Evolutionary conservation across 2,888 invertebrate species (phyloP).

Genomic region (Resseliella maxima): DNA sequence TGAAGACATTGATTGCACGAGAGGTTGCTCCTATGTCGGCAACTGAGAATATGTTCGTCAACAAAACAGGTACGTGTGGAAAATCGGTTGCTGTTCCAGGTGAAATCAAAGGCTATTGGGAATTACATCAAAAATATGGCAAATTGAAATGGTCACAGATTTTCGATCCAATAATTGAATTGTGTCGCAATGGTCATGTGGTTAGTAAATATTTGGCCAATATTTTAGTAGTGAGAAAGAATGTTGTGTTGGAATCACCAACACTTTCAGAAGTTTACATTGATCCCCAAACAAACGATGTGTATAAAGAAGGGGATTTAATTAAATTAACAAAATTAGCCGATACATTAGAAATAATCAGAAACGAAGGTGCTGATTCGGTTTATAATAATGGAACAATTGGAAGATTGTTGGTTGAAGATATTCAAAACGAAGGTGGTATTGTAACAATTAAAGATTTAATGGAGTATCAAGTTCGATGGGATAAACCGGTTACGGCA

Average conservation of each 20-base stretch:
- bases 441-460: slow-evolving; percentile 81
- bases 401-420: slow-evolving; percentile 75
- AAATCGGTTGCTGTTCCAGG: slow-evolving; percentile 38
- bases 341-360: slow-evolving; percentile 76
- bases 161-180: slow-evolving; percentile 72
- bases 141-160: slow-evolving; percentile 79
- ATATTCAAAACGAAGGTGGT: slow-evolving; percentile 78
- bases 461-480: slow-evolving; percentile 72
- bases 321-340: slow-evolving; percentile 75
- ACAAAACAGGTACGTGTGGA: slow-evolving; percentile 62
- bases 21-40: slow-evolving; percentile 79
- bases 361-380: slow-evolving; percentile 76
- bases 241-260: slow-evolving; percentile 71
- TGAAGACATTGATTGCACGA: slow-evolving; percentile 77
- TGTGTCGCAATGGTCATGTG: slow-evolving; percentile 74
- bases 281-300: slow-evolving; percentile 70
- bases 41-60: slow-evolving; percentile 71
- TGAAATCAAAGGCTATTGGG: too few species aligned
- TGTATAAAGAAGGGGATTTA: slow-evolving; percentile 73
- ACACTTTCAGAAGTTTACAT: slow-evolving; percentile 75
- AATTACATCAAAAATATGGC: too few species aligned
- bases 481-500: slow-evolving; percentile 74
- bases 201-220: slow-evolving; percentile 74
- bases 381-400: slow-evolving; percentile 82
- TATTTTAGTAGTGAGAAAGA: slow-evolving; percentile 69